Evolutionary conservation across 2,888 invertebrate species (phyloP).

Genomic region (Homarus gammarus): DNA sequence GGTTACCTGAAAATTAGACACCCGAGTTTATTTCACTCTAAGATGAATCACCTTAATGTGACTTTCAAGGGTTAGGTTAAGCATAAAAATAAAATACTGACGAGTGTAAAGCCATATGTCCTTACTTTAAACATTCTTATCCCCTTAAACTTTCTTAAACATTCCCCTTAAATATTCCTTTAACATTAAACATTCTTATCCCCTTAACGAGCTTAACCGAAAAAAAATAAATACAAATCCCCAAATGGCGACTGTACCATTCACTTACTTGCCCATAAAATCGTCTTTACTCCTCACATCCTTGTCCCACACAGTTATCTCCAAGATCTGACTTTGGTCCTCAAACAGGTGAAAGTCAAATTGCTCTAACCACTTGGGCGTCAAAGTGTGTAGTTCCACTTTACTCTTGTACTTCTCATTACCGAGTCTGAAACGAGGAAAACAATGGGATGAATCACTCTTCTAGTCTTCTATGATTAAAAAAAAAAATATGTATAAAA

Average conservation of each 20-base stretch:
- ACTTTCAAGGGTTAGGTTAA: too few relatives aligned
- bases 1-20: too few relatives aligned
- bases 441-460: too few relatives aligned
- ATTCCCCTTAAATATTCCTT: neutral
- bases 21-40: too few relatives aligned
- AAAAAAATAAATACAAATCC: too few relatives aligned
- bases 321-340: conserved; percentile 93
- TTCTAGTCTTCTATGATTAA: too few relatives aligned
- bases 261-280: conserved; percentile 87
- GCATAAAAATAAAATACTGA: too few relatives aligned
- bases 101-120: too few relatives aligned
- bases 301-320: conserved; percentile 94
- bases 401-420: conserved; percentile 99
- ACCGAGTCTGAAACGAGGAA: conserved; percentile 84
- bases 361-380: conserved; percentile 97
- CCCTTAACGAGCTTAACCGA: too few relatives aligned
- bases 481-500: neutral
- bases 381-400: conserved; percentile 82
- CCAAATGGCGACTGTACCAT: neutral
- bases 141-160: neutral
- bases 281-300: conserved; percentile 91
- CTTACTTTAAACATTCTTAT: too few relatives aligned
- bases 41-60: too few relatives aligned
- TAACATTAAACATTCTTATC: too few relatives aligned
- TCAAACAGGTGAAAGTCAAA: conserved; percentile 98